These are phyloP conservation scores for Butorides virescens DNA, from an alignment of 2,113 vertebrate species.

Conservation along the genomic window DNA sequence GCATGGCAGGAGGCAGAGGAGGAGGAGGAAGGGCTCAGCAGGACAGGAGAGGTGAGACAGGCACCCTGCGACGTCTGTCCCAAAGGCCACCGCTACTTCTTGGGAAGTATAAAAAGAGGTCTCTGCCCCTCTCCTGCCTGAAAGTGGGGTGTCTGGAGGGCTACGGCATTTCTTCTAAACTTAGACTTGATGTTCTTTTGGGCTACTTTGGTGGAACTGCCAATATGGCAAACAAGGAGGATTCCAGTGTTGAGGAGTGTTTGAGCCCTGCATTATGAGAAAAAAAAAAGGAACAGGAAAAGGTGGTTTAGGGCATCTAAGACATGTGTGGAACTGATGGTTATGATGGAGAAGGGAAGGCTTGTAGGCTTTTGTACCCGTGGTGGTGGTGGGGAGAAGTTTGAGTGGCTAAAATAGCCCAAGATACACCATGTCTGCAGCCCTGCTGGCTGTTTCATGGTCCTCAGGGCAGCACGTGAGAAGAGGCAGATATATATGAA, in stretches of 20 bases:
- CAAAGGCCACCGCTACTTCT: not conserved
- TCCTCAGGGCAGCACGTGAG: not conserved
- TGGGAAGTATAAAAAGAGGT: not conserved
- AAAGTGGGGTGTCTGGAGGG: not conserved
- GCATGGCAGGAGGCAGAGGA: not conserved
- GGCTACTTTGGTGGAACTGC: not conserved
- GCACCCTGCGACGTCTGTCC: not conserved
- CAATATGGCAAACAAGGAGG: not conserved
- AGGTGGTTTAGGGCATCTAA: not conserved
- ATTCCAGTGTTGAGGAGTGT: not conserved
- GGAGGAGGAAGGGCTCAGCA: not conserved
- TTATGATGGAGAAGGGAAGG: not conserved
- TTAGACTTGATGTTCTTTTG: not conserved
- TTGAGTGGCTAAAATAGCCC: not conserved
- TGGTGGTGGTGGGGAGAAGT: too few relatives aligned
- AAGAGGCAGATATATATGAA: not conserved
- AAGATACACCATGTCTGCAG: rapidly evolving
- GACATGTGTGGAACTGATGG: not conserved
- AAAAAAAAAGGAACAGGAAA: not conserved
- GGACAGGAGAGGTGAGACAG: not conserved
- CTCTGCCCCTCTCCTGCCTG: not conserved
- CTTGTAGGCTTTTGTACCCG: not conserved
- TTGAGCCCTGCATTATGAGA: not conserved
- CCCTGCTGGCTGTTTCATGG: rapidly evolving
- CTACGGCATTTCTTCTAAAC: not conserved